These are phyloP conservation scores for Hexactinellida sp. DNA, from an alignment of 37 sponge, comb jelly and placozoan genomes.

Conservation along the genomic window DNA sequence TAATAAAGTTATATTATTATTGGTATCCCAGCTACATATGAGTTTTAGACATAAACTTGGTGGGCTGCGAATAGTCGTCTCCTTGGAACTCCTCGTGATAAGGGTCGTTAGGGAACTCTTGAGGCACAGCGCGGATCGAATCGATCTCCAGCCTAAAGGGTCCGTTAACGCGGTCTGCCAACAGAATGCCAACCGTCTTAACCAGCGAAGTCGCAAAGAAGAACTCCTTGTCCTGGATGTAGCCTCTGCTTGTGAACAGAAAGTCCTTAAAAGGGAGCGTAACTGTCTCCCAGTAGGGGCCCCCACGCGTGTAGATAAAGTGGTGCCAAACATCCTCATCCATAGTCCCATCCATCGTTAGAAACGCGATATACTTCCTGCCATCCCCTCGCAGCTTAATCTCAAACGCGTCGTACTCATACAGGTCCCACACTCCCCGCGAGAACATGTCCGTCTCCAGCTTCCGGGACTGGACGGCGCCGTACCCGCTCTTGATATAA, in stretches of 20 bases:
- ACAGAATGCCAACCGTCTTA: constrained; percentile 54
- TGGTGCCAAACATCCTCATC: constrained; percentile 72
- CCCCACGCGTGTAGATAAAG: constrained; percentile 77
- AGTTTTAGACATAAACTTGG: not conserved
- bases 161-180: constrained; percentile 70
- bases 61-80: not conserved
- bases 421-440: constrained; percentile 34
- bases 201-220: constrained; percentile 29
- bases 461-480: constrained; percentile 40
- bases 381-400: constrained; percentile 73
- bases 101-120: not conserved
- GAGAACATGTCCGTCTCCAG: constrained; percentile 29
- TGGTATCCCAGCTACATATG: not conserved
- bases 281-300: constrained; percentile 76
- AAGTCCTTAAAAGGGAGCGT: constrained; percentile 64
- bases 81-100: not conserved
- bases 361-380: constrained; percentile 48
- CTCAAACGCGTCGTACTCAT: constrained; percentile 66
- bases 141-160: constrained; percentile 73
- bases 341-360: constrained; percentile 29
- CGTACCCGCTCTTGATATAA: constrained; percentile 49
- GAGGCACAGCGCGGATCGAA: constrained; percentile 49
- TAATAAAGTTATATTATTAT: not conserved
- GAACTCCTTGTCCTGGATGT: constrained; percentile 56
- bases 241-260: constrained; percentile 69